Evolutionary conservation across 2,113 vertebrate genomes (phyloP).

Genomic region (Pristiophorus japonicus): DNA sequence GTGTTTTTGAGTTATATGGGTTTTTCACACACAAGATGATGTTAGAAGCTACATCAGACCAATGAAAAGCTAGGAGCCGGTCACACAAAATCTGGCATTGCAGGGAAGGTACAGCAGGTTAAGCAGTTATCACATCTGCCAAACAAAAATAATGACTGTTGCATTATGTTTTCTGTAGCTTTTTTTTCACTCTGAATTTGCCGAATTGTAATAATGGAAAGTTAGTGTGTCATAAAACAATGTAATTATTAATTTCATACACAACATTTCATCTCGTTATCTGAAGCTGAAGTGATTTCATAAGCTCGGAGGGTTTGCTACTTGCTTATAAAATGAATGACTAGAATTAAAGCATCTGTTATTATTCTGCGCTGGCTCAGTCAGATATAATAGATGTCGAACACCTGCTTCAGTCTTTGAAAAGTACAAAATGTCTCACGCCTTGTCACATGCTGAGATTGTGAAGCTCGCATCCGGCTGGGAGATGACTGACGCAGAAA

Average conservation of each 20-base stretch:
- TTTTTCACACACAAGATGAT: background rate
- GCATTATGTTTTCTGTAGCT: background rate
- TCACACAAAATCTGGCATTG: background rate
- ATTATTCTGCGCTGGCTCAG: background rate
- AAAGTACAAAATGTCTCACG: background rate
- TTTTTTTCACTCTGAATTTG: background rate
- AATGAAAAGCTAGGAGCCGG: too few relatives aligned
- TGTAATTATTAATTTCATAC: background rate
- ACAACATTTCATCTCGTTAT: slow-evolving; percentile 4
- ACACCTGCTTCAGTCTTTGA: slow-evolving; percentile 4
- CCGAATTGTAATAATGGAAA: slow-evolving; percentile 8
- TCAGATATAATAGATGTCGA: background rate
- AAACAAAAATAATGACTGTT: background rate
- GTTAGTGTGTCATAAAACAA: background rate
- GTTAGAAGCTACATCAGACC: background rate
- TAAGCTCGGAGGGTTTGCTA: background rate
- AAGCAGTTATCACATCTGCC: too few relatives aligned
- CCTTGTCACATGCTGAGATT: background rate
- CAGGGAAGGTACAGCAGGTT: background rate
- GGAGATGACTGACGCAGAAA: background rate
- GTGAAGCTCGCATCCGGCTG: background rate
- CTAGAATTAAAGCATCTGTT: background rate
- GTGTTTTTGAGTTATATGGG: background rate
- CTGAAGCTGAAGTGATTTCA: background rate
- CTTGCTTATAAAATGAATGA: slow-evolving; percentile 7